Conservation (phyloP, 2,113 vertebrate genomes). For the Petrocephalus zakoni region DNA sequence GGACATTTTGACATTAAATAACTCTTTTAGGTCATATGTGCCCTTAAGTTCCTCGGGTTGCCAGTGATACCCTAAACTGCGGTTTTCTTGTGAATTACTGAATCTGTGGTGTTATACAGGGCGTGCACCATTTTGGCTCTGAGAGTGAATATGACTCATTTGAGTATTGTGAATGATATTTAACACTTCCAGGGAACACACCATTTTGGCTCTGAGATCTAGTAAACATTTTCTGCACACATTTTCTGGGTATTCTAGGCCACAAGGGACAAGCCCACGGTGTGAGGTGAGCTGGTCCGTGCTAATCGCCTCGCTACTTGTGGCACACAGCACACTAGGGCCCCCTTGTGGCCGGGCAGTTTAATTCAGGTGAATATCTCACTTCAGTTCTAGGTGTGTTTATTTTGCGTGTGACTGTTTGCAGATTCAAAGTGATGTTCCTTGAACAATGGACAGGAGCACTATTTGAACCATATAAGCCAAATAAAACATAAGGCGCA, state of each 20-base stretch:
- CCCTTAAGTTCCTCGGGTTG: neutral
- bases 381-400: neutral
- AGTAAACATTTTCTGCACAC: neutral
- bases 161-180: conserved; percentile 15
- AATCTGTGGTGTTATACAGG: neutral
- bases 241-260: neutral
- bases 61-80: neutral
- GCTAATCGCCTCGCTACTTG: neutral
- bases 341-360: conserved; percentile 33
- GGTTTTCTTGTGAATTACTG: neutral
- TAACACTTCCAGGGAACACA: neutral
- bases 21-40: neutral
- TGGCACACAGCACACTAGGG: conserved; percentile 24
- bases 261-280: neutral
- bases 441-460: neutral
- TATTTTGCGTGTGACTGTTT: neutral
- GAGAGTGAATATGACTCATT: conserved; percentile 1
- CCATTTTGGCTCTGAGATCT: neutral
- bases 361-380: neutral
- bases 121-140: neutral
- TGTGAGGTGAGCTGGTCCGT: neutral
- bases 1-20: neutral
- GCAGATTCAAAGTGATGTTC: neutral
- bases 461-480: neutral
- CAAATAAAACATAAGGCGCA: neutral